Percentiles rank a stretch among this genome's conserved stretches.
phyloP scores from a whole-genome alignment of 1,140 invertebrate species.

The Neodiprion virginianus region DNA sequence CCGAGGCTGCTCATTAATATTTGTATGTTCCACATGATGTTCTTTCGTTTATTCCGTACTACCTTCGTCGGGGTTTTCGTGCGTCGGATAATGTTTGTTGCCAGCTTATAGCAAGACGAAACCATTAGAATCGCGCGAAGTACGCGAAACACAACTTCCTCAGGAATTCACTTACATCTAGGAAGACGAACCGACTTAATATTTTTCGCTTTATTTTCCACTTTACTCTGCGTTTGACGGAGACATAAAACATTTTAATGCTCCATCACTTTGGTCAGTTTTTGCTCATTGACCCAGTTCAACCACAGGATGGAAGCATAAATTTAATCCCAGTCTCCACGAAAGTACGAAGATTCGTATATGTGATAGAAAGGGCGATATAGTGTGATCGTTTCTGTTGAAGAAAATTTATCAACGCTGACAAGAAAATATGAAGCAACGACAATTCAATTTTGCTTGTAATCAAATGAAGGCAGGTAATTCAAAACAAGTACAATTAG shows the following conservation, averaged over 20 bases:
- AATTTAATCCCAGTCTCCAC: too few species aligned
- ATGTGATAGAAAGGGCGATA: too few species aligned
- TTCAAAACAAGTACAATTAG: background rate
- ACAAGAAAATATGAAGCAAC: too few species aligned
- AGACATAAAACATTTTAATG: background rate
- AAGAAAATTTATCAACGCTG: too few species aligned
- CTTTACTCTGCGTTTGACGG: background rate
- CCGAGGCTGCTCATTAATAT: too few species aligned
- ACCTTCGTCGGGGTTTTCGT: background rate
- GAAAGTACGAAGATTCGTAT: too few species aligned
- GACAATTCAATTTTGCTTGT: too few species aligned
- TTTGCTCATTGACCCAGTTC: background rate
- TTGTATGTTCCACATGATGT: too few species aligned
- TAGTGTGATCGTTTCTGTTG: too few species aligned
- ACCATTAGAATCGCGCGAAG: conserved; percentile 27
- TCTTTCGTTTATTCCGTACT: background rate
- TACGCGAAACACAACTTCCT: conserved; percentile 31
- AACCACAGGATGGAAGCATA: too few species aligned
- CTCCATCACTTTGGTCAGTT: background rate
- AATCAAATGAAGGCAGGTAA: background rate
- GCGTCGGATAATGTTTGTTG: background rate
- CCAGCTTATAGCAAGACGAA: too few species aligned
- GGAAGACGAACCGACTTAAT: conserved; percentile 40
- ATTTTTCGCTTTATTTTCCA: conserved; percentile 38
- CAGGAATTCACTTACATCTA: conserved; percentile 33